Base-by-base conservation (phyloP, 2,888 invertebrate genomes). In the Lucinisca nassula region DNA sequence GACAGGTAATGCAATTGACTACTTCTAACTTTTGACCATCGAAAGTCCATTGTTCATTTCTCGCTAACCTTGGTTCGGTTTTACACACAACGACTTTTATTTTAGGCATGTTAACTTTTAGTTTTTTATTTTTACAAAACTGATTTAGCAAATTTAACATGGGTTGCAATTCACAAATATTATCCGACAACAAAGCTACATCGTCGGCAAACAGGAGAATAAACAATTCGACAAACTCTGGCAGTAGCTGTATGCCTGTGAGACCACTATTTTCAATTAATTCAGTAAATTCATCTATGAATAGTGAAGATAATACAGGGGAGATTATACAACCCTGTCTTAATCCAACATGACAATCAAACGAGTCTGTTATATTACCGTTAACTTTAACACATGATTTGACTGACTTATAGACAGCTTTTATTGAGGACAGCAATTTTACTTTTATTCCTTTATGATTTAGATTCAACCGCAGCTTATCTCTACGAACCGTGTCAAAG, bases 121-220 rank as follows among this genome's bases (percentile, higher is more conserved):
- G 38, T 76, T 6, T 70, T 49, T 76, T 55, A 45, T 86, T 73
- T 0, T 38, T 67, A 82, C 86, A 85, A 55, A n/a, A n/a, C n/a
- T n/a, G n/a, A n/a, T n/a, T n/a, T 70, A 82, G 17, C 14, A 72
- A 37, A 74, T 90, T 84, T 27, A 85, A 75, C 21, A 58, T 75
- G 37, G 38, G 72, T 32, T 90, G 90, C 67, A 85, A 49, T 17
- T 85, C 85, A 51, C 70, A 30, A 14, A 85, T 70, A 6, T 84
- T 85, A 32, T 86, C 88, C 45, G 81, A 76, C 61, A 79, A n/a
- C 14, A 84, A 61, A 21, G 88, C 83, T 17, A 88, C 67, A 49
- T 90, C 88, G 67, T 86, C 86, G 24, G 84, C 88, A 82, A 88
- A 90, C 35, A 90, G 37, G 21, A 86, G 51, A 17, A 78, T 37